Evolutionary conservation across 2,888 invertebrate genomes (phyloP).

Genomic region (Thymelicus acteon): DNA sequence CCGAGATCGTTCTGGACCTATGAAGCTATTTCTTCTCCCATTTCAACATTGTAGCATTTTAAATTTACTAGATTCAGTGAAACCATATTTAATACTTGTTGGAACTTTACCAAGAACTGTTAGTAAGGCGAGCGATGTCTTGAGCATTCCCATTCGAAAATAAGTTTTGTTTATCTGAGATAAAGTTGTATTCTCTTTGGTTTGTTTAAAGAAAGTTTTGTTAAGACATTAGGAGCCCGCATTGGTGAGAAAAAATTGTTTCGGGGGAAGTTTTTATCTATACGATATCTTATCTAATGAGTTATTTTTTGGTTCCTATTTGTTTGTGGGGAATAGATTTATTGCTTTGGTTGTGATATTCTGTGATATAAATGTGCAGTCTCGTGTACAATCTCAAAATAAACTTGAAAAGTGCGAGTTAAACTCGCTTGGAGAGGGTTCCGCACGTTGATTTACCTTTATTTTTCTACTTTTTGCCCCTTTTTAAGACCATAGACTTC

Average conservation of each 20-base stretch:
- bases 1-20: background rate
- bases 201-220: slow-evolving; percentile 2
- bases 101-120: slow-evolving; percentile 24
- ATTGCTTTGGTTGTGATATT: background rate
- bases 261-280: slow-evolving; percentile 7
- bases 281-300: slow-evolving; percentile 28
- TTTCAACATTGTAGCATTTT: slow-evolving; percentile 14
- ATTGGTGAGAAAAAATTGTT: slow-evolving; percentile 15
- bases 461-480: too few relatives aligned
- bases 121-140: background rate
- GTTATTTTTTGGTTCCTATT: slow-evolving; percentile 6
- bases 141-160: background rate
- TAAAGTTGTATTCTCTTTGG: slow-evolving; percentile 10
- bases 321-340: slow-evolving; percentile 1
- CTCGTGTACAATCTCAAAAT: too few relatives aligned
- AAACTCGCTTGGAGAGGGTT: too few relatives aligned
- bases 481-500: too few relatives aligned
- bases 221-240: slow-evolving; percentile 9
- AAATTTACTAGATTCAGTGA: slow-evolving; percentile 4
- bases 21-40: background rate
- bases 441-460: too few relatives aligned
- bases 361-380: too few relatives aligned
- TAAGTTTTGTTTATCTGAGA: background rate
- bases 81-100: slow-evolving; percentile 26
- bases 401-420: too few relatives aligned